Conservation (phyloP, 2,888 invertebrate species). For the Andrena bicolor region DNA sequence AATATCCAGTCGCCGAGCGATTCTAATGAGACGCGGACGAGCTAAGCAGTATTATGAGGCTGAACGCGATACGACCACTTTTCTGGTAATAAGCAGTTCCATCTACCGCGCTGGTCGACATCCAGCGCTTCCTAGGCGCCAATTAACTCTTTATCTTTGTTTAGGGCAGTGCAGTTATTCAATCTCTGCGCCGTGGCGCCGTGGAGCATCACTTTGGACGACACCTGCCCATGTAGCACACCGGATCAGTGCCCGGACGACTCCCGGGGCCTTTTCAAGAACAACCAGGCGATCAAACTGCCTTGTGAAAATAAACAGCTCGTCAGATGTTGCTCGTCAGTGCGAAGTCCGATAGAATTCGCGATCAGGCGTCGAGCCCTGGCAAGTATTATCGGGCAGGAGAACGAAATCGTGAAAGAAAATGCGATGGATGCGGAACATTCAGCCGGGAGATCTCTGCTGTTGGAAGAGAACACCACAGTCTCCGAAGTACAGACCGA, state of each 20-base stretch:
- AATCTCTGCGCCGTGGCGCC: not conserved
- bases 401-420: not conserved
- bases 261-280: not conserved
- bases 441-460: not conserved
- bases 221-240: constrained; percentile 18
- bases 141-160: constrained; percentile 26
- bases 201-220: constrained; percentile 5
- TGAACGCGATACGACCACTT: not conserved
- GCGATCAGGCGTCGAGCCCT: not conserved
- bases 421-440: not conserved
- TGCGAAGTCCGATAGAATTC: not conserved
- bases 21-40: constrained; percentile 2
- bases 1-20: constrained; percentile 6
- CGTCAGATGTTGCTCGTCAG: constrained; percentile 27
- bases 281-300: not conserved
- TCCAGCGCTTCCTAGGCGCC: not conserved
- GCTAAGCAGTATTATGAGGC: not conserved
- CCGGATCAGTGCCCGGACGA: not conserved
- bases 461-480: not conserved
- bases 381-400: not conserved
- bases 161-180: constrained; percentile 23
- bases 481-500: not conserved
- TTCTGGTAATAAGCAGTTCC: constrained; percentile 21
- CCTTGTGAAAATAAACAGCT: constrained; percentile 16
- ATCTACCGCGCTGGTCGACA: not conserved